These are phyloP conservation scores for Trichonephila inaurata DNA, from an alignment of 1,140 invertebrate species.

Conservation along the genomic window DNA sequence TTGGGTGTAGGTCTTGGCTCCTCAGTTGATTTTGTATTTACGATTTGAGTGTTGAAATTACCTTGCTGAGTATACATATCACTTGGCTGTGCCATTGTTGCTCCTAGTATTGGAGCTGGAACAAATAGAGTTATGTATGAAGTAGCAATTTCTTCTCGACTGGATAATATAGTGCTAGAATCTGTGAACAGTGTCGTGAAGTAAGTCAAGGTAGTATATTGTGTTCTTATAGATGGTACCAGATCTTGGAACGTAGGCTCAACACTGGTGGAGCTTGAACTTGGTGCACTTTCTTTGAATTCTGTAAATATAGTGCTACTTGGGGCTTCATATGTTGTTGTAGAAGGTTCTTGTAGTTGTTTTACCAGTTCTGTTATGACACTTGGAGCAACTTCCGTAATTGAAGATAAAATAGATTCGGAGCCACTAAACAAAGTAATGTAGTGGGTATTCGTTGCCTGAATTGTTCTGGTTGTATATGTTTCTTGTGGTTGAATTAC, in stretches of 20 bases:
- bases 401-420: slow-evolving; percentile 77
- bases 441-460: slow-evolving; percentile 78
- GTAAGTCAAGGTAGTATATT: slow-evolving; percentile 78
- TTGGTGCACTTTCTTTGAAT: not conserved
- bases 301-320: slow-evolving; percentile 25
- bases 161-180: slow-evolving; percentile 74
- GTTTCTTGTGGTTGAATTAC: not conserved
- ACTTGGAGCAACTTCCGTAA: slow-evolving; percentile 78
- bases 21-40: not conserved
- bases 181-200: slow-evolving; percentile 78
- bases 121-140: slow-evolving; percentile 78
- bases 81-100: not conserved
- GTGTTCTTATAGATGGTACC: slow-evolving; percentile 78
- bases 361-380: slow-evolving; percentile 75
- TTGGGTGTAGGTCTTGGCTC: slow-evolving; percentile 15
- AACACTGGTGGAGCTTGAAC: slow-evolving; percentile 29
- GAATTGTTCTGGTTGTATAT: slow-evolving; percentile 76
- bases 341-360: slow-evolving; percentile 45
- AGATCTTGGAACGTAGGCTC: slow-evolving; percentile 72
- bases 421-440: slow-evolving; percentile 77
- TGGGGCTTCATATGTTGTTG: not conserved
- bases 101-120: slow-evolving; percentile 54
- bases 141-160: slow-evolving; percentile 77
- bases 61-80: slow-evolving; percentile 5
- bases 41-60: not conserved